Base-by-base conservation (phyloP, 2,888 invertebrate genomes). In the Andrena flavipes region DNA sequence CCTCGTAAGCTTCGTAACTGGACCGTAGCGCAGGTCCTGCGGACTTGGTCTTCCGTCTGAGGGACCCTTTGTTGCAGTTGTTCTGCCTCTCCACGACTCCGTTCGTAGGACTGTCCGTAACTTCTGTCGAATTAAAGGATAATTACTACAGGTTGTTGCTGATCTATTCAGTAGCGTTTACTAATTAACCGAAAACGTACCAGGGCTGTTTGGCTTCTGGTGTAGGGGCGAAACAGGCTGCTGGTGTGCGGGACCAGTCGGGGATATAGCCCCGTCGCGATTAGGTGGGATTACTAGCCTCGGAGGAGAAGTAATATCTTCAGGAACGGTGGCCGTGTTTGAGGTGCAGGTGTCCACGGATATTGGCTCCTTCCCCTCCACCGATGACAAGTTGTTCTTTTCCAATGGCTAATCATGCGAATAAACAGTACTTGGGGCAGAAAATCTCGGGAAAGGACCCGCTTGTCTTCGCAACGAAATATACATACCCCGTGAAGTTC, bases 1-100 rank as follows among this genome's bases (percentile, higher is more conserved):
- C 98, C 91, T 98, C 98, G 89, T 98, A 98, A 87, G 97, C 97
- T 92, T 98, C 97, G 90, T 97, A 98, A 3, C 97, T 97, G 16
- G 96, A 95, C 87, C 93, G 89, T 6, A 93, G 87, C 13, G 91
- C 87, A 4, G 93, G 93, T 30, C 93, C 93, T 1, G 93, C 93
- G 0, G 93, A 93, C 86, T 93, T 93, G 93, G 92, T 97, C 94
- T 94, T 95, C 91, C 92, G 95, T 92, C 95, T 95, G 76, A 94
- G 95, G 59, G 95, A 97, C 35, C 96, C 96, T 77, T 94, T 94
- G 65, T 94, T 92, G 75, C 92, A 91, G 23, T 88, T 90, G 42
- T 89, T 90, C 30, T 92, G 92, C 42, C 91, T 90, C 71, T 93
- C 93, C n/a, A 91, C 64, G 5, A 92, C 89, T 20, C 93, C 93